A percentile compares a stretch with the other conserved stretches of the same genome.
Conservation (phyloP, 2,888 invertebrate species). For the Danaus chrysippus region DNA sequence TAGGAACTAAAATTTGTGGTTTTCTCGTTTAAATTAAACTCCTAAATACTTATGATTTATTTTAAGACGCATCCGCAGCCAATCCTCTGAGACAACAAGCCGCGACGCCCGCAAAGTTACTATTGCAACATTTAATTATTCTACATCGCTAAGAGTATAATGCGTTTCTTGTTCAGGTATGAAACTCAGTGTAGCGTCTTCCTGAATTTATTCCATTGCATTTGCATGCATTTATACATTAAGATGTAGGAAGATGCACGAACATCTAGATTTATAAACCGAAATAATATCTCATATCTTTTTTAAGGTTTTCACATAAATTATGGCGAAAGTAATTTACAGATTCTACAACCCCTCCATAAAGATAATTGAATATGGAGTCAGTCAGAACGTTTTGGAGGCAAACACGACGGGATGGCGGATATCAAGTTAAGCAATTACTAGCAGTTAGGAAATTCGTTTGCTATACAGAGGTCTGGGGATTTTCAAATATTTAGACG, state of each 20-base stretch:
- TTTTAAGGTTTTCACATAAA: neutral
- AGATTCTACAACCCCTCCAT: constrained; percentile 5
- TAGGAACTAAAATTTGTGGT: constrained; percentile 8
- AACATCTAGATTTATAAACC: too few species aligned
- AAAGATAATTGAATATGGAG: constrained; percentile 6
- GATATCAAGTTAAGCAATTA: constrained; percentile 7
- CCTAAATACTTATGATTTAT: constrained; percentile 35
- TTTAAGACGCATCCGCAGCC: constrained; percentile 31
- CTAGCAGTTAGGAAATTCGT: constrained; percentile 5
- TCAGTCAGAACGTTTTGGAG: constrained; percentile 2
- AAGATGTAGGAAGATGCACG: too few species aligned
- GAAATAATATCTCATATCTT: neutral
- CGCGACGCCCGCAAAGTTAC: constrained; percentile 27
- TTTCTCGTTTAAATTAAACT: constrained; percentile 14
- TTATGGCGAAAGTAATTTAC: constrained; percentile 1
- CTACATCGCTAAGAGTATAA: constrained; percentile 24
- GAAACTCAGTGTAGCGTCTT: constrained; percentile 21
- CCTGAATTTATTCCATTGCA: constrained; percentile 13
- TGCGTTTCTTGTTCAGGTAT: constrained; percentile 26
- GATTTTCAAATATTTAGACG: constrained; percentile 3
- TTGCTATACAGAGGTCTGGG: neutral
- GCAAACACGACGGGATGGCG: constrained; percentile 4
- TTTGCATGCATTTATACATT: constrained; percentile 26
- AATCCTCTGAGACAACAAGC: constrained; percentile 29
- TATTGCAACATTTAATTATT: constrained; percentile 33